Percentiles rank a stretch among this genome's conserved stretches.
These are phyloP conservation scores for Neoitamus cyanurus DNA, from an alignment of 2,888 invertebrate species.

Conservation along the genomic window DNA sequence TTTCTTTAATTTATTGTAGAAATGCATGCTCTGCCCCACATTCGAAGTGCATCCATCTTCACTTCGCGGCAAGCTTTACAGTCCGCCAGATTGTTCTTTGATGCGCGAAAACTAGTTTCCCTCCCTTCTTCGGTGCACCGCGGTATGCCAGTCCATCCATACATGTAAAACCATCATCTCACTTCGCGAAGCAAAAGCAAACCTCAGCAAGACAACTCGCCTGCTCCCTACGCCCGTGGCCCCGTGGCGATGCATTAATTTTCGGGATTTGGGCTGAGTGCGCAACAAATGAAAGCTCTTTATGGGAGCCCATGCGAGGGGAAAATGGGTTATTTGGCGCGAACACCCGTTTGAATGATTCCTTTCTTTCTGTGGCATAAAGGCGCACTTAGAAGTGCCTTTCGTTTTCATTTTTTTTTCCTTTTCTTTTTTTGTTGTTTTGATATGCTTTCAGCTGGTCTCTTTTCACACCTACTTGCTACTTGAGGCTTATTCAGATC, in stretches of 20 bases:
- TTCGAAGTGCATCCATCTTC: neutral
- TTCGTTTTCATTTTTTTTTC: neutral
- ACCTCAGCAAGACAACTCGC: neutral
- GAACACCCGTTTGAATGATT: neutral
- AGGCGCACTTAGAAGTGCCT: neutral
- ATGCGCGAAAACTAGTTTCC: slow-evolving; percentile 18
- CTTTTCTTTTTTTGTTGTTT: neutral
- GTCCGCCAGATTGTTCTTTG: neutral
- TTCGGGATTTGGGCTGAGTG: neutral
- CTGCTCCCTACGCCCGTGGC: neutral
- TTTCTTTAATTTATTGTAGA: neutral
- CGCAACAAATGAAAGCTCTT: neutral
- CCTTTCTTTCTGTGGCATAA: neutral
- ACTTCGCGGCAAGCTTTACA: neutral
- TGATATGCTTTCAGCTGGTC: neutral
- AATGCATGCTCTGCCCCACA: neutral
- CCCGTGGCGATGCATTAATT: neutral
- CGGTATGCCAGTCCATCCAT: neutral
- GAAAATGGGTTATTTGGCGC: neutral
- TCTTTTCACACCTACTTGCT: neutral
- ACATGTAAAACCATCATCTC: neutral
- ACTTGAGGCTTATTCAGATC: neutral
- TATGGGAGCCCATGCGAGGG: neutral
- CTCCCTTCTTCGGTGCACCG: neutral
- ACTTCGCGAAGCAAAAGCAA: neutral